Evolutionary conservation across 2,888 invertebrate species (phyloP).

Genomic region (Hydrotaea diabolus): DNA sequence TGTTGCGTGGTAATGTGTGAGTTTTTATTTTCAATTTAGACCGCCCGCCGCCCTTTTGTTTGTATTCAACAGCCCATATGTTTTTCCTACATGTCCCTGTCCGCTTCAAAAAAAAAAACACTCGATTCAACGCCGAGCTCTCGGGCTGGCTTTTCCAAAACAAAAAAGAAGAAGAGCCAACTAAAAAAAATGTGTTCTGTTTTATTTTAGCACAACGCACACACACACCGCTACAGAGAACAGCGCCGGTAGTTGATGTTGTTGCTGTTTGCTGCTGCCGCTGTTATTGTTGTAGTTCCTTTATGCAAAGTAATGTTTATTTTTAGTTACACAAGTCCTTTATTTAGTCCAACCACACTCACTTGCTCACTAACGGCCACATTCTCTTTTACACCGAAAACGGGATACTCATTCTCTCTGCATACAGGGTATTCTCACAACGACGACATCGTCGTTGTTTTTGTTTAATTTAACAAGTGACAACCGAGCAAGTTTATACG

Average conservation of each 20-base stretch:
- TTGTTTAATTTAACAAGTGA: neutral
- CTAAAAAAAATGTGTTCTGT: slow-evolving; percentile 22
- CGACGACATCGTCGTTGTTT: neutral
- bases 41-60: slow-evolving; percentile 46
- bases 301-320: slow-evolving; percentile 67
- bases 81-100: slow-evolving; percentile 35
- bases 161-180: too few relatives aligned
- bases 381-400: slow-evolving; percentile 6
- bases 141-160: neutral
- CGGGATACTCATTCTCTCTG: neutral
- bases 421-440: neutral
- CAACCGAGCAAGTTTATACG: neutral
- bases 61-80: slow-evolving; percentile 64
- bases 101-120: neutral
- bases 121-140: neutral
- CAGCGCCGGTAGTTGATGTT: slow-evolving; percentile 8
- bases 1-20: neutral
- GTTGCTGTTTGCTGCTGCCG: neutral
- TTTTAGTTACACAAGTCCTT: slow-evolving; percentile 61
- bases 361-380: neutral
- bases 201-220: slow-evolving; percentile 17
- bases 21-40: neutral
- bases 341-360: slow-evolving; percentile 54
- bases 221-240: neutral
- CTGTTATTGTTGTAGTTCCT: slow-evolving; percentile 34